phyloP scores from a whole-genome alignment of 2,888 invertebrate species.

The Gibbula magus region DNA sequence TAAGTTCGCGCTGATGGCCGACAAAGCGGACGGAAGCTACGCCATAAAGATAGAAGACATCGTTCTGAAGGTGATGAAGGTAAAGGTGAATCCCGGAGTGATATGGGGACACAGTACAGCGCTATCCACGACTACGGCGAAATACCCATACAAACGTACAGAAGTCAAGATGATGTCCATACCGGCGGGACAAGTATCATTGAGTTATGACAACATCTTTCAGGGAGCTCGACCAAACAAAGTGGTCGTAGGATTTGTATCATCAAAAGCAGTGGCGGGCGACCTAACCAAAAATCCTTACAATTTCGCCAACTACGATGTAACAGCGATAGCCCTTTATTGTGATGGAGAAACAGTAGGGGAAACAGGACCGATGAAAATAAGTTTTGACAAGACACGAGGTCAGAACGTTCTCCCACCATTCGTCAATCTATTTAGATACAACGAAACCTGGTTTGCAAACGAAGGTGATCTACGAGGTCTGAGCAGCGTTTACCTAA shows the following conservation, averaged over 20 bases:
- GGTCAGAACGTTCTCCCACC: not conserved
- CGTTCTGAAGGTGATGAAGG: not conserved
- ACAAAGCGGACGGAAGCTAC: not conserved
- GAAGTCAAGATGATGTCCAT: not conserved
- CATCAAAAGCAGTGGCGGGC: not conserved
- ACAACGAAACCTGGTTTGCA: constrained; percentile 1
- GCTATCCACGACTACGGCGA: not conserved
- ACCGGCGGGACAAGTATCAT: not conserved
- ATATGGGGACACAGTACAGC: constrained; percentile 33
- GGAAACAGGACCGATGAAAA: not conserved
- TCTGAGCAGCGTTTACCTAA: not conserved
- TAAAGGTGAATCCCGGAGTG: constrained; percentile 36
- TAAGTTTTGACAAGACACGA: too few relatives aligned
- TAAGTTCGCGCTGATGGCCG: constrained; percentile 25
- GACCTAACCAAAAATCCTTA: not conserved
- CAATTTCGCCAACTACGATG: not conserved
- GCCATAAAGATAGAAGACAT: not conserved
- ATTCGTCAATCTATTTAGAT: not conserved
- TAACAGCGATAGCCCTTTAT: not conserved
- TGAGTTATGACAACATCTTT: not conserved
- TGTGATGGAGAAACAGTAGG: not conserved
- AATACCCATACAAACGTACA: not conserved
- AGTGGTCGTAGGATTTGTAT: not conserved
- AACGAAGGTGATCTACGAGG: not conserved
- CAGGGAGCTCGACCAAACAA: not conserved